Evolutionary conservation across 2,888 invertebrate genomes (phyloP).

Genomic region (Agrypnus murinus): DNA sequence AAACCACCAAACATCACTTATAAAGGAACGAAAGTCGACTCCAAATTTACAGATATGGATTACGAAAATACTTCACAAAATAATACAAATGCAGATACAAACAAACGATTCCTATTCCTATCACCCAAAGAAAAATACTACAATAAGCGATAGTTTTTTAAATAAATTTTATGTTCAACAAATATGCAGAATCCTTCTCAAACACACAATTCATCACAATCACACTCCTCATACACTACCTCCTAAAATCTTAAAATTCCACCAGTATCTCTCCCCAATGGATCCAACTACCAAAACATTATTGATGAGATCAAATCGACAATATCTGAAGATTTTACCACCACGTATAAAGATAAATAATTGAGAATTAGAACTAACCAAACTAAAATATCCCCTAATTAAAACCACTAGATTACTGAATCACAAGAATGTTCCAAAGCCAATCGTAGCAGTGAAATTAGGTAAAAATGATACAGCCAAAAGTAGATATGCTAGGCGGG

Average conservation of each 20-base stretch:
- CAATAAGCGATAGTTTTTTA: slow-evolving; percentile 2
- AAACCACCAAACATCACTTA: slow-evolving; percentile 5
- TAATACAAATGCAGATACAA: slow-evolving; percentile 2
- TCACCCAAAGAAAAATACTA: background rate
- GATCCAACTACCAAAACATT: slow-evolving; percentile 8
- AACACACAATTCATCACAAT: background rate
- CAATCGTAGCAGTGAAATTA: background rate
- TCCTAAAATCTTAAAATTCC: slow-evolving; percentile 6
- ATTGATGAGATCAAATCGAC: slow-evolving; percentile 5
- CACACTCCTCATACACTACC: background rate
- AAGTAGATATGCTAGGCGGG: too few species aligned
- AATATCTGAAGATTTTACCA: slow-evolving; percentile 1
- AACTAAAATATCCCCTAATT: too few species aligned
- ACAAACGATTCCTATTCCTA: background rate
- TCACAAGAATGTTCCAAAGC: background rate
- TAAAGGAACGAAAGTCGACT: background rate
- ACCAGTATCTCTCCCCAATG: slow-evolving; percentile 5
- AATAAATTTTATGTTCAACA: slow-evolving; percentile 10
- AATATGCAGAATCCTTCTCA: background rate
- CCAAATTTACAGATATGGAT: background rate
- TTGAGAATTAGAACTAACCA: background rate
- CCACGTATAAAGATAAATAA: background rate
- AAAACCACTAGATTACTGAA: background rate
- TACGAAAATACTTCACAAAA: background rate
- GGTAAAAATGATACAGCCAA: background rate